Evolutionary conservation across 1,140 invertebrate genomes (phyloP).

Genomic region (Agrilus planipennis): DNA sequence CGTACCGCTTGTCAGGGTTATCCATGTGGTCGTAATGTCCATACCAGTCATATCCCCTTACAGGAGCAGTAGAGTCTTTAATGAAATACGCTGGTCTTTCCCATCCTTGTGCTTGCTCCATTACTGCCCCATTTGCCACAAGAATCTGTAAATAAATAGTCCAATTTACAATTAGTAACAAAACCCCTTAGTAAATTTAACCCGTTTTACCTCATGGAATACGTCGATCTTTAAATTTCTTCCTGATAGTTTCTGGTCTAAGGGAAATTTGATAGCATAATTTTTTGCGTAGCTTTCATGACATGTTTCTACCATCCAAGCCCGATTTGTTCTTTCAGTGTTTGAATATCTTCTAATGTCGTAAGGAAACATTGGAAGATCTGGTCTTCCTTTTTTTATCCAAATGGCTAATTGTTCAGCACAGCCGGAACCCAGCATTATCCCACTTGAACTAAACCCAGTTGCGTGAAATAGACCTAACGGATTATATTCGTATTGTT

Average conservation of each 20-base stretch:
- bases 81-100: constrained; percentile 66
- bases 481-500: too few species aligned
- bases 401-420: constrained; percentile 74
- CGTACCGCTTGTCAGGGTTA: constrained; percentile 54
- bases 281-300: constrained; percentile 82
- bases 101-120: constrained; percentile 77
- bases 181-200: constrained; percentile 3
- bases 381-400: constrained; percentile 69
- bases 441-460: constrained; percentile 80
- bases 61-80: constrained; percentile 39
- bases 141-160: constrained; percentile 39
- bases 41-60: constrained; percentile 69
- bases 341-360: constrained; percentile 69
- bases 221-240: constrained; percentile 57
- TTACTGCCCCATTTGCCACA: constrained; percentile 61
- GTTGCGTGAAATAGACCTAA: constrained; percentile 69
- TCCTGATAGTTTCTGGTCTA: constrained; percentile 75
- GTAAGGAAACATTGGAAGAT: constrained; percentile 73
- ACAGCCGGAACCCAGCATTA: constrained; percentile 81
- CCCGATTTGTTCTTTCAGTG: constrained; percentile 49
- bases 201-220: constrained; percentile 51
- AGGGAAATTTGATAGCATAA: constrained; percentile 71
- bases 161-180: neutral
- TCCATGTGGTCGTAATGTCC: constrained; percentile 57
- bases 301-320: constrained; percentile 67